A percentile compares a stretch with the other conserved stretches of the same genome.
Conservation (phyloP, 2,797 vertebrate genomes). For the Coregonus ussuriensis region DNA sequence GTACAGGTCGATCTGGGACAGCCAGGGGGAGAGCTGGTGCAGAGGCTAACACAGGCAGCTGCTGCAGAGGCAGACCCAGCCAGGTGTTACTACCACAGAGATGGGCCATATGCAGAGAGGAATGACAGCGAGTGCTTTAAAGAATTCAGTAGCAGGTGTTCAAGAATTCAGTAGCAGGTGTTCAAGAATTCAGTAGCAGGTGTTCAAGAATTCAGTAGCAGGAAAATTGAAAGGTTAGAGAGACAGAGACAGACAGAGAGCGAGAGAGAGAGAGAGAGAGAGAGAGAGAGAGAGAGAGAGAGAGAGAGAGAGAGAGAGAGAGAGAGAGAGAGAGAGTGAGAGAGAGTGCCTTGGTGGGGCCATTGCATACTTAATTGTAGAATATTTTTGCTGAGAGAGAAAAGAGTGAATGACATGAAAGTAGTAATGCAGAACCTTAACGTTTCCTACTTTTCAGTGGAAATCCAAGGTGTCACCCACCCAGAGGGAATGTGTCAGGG, state of each 20-base stretch:
- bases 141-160: not conserved
- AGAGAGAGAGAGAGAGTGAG: no score
- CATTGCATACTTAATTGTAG: not conserved
- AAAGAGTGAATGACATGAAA: not conserved
- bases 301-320: constrained; percentile 37
- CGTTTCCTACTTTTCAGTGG: not conserved
- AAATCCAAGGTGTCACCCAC: not conserved
- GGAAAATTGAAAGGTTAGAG: no score
- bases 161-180: no score
- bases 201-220: no score
- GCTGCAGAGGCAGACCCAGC: not conserved
- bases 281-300: no score
- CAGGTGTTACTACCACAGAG: not conserved
- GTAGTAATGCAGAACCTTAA: not conserved
- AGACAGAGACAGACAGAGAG: no score
- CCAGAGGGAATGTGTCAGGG: not conserved
- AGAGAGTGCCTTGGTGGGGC: not conserved
- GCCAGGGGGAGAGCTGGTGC: no score
- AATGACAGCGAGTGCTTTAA: not conserved
- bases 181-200: no score
- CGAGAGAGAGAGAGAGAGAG: no score
- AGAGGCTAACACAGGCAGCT: not conserved
- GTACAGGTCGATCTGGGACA: constrained; percentile 9
- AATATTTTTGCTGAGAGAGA: not conserved
- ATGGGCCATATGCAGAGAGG: not conserved